These are phyloP conservation scores for Sinohyriopsis cumingii DNA, from an alignment of 2,888 invertebrate genomes.

Conservation along the genomic window DNA sequence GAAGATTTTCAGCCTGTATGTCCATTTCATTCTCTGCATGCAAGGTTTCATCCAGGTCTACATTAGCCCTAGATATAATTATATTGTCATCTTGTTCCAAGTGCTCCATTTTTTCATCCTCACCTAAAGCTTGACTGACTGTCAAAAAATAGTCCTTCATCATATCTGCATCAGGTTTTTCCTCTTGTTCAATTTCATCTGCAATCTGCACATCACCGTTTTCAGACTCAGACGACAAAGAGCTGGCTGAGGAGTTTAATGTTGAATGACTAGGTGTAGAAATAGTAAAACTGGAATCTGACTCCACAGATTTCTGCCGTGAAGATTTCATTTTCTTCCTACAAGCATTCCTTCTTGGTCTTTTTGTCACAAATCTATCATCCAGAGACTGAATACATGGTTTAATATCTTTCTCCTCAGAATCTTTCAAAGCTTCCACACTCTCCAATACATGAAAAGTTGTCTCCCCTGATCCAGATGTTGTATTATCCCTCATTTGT, in stretches of 20 bases:
- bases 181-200: conserved; percentile 40
- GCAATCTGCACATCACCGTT: conserved; percentile 41
- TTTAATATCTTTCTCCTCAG: conserved; percentile 30
- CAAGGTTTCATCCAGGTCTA: conserved; percentile 41
- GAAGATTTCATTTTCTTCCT: conserved; percentile 28
- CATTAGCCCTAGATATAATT: too few species aligned
- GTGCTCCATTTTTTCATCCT: conserved; percentile 38
- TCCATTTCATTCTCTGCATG: conserved; percentile 32
- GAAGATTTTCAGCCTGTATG: conserved; percentile 21
- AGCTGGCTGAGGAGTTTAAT: conserved; percentile 50
- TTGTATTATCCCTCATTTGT: conserved; percentile 41
- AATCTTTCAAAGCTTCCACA: conserved; percentile 42
- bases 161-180: conserved; percentile 57
- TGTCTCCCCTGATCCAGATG: conserved; percentile 35
- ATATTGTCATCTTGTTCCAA: conserved; percentile 11
- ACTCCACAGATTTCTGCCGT: conserved; percentile 38
- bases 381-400: conserved; percentile 45
- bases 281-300: conserved; percentile 59
- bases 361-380: conserved; percentile 54
- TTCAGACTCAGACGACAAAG: conserved; percentile 45
- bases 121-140: conserved; percentile 53
- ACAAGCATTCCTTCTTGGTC: conserved; percentile 16
- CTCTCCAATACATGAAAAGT: conserved; percentile 49
- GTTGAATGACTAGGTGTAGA: conserved; percentile 61
- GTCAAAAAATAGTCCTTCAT: conserved; percentile 57